phyloP scores from a whole-genome alignment of 2,113 vertebrate genomes.

The Brevimyrus niger region DNA sequence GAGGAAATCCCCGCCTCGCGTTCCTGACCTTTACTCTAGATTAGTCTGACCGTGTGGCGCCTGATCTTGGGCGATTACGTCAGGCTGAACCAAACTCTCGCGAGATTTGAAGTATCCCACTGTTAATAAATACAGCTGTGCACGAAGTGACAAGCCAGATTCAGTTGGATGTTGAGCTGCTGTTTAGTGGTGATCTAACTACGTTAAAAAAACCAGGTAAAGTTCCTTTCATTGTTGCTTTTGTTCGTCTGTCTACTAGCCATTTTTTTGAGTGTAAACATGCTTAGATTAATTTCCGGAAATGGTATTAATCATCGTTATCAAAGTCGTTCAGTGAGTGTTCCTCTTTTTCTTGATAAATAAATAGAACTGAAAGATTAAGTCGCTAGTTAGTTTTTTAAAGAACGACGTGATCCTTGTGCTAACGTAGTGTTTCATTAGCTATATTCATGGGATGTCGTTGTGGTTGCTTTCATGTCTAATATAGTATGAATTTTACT shows the following conservation, averaged over 20 bases:
- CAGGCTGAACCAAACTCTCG: conserved; percentile 34
- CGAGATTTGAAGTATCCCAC: conserved; percentile 25
- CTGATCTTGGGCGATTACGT: conserved; percentile 19
- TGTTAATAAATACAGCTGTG: conserved; percentile 35
- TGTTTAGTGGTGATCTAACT: background rate
- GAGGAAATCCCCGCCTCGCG: conserved; percentile 30
- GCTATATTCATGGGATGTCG: background rate
- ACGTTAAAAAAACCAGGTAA: background rate
- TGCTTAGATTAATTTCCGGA: background rate
- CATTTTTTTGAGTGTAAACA: background rate
- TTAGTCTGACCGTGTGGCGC: background rate
- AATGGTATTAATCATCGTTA: background rate
- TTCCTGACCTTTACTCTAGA: conserved; percentile 44
- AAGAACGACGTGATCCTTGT: background rate
- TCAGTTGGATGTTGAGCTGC: background rate
- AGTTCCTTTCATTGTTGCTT: background rate
- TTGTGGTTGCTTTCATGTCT: background rate
- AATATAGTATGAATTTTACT: background rate
- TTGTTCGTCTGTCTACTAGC: background rate
- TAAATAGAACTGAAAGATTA: background rate
- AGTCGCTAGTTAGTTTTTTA: background rate
- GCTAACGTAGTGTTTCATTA: background rate
- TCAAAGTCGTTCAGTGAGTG: background rate
- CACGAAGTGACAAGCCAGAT: background rate
- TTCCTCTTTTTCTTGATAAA: background rate